Percentiles rank a stretch among this genome's conserved stretches.
Evolutionary conservation across 1,140 invertebrate genomes (phyloP).

Genomic region (Leptestheria dahalacensis): DNA sequence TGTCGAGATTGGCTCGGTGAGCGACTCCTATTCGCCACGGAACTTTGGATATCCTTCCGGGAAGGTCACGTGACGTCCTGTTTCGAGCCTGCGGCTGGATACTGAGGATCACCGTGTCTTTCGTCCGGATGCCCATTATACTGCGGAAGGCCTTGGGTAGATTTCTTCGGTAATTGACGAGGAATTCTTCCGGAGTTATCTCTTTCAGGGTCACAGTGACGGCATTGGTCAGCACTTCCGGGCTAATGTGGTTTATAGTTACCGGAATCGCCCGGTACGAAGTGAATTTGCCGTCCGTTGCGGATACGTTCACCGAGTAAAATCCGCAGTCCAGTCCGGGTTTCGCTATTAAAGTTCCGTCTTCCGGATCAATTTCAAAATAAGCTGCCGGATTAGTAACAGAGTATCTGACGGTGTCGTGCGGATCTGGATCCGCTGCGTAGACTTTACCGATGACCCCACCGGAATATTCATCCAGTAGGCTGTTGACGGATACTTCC

Average conservation of each 20-base stretch:
- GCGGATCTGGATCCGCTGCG: constrained; percentile 80
- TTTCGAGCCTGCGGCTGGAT: constrained; percentile 37
- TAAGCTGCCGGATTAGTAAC: constrained; percentile 45
- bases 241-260: constrained; percentile 61
- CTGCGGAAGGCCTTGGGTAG: constrained; percentile 68
- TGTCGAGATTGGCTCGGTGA: constrained; percentile 48
- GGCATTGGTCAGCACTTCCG: constrained; percentile 70
- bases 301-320: constrained; percentile 48
- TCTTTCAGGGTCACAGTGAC: constrained; percentile 42
- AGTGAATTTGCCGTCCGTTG: constrained; percentile 39
- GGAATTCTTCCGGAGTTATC: constrained; percentile 67
- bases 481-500: constrained; percentile 73
- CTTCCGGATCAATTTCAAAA: constrained; percentile 60
- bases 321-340: constrained; percentile 71
- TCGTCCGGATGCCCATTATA: constrained; percentile 51
- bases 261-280: constrained; percentile 49
- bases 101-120: constrained; percentile 53
- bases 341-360: constrained; percentile 63
- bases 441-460: constrained; percentile 72
- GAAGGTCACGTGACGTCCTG: background rate
- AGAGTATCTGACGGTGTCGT: constrained; percentile 68
- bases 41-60: background rate
- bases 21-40: background rate
- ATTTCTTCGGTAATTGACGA: constrained; percentile 63
- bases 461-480: constrained; percentile 77